Base-by-base conservation (phyloP, 2,888 invertebrate species). In the Trilocha varians region DNA sequence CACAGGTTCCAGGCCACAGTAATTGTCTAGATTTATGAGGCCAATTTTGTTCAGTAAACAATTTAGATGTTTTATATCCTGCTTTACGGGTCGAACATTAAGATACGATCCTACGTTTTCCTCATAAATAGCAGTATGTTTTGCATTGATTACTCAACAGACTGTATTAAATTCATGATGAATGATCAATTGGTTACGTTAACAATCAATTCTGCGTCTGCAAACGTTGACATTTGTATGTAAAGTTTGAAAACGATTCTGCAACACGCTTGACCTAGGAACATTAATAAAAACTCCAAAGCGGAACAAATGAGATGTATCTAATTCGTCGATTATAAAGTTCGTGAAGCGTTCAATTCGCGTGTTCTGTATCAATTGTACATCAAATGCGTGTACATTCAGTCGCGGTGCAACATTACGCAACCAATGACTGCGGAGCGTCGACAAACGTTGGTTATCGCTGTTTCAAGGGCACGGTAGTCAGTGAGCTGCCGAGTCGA, bases 361-460 rank as follows among this genome's bases (percentile, higher is more conserved):
- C n/a, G n/a, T n/a, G n/a, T n/a, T n/a, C n/a, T n/a, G n/a, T n/a
- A n/a, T n/a, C n/a, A n/a, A n/a, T 25, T 25, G 25, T 25, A 9
- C 25, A 6, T 3, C 25, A 25, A 5, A 6, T 25, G 25, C 8
- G 11, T 9, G 8, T 3, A 25, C 6, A 6, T 25, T 25, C n/a
- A n/a, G 37, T 47, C 48, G 46, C 52, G 48, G 48, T 59, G 57
- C 55, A 61, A 47, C 43, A 48, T 77, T 76, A 71, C 62, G 62
- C 68, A 72, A 77, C 47, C 49, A 25, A 11, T 11, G 48, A 44
- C 54, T 57, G 49, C 62, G 49, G 57, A 53, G 55, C 59, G 60
- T 62, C 65, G 59, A 57, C 65, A 59, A 65, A 59, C 65, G 62
- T 60, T 57, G 48, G 62, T 73, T 80, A 78, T 75, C 76, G 64